These are phyloP conservation scores for Metaphire vulgaris DNA, from an alignment of 1,140 invertebrate species.

Conservation along the genomic window DNA sequence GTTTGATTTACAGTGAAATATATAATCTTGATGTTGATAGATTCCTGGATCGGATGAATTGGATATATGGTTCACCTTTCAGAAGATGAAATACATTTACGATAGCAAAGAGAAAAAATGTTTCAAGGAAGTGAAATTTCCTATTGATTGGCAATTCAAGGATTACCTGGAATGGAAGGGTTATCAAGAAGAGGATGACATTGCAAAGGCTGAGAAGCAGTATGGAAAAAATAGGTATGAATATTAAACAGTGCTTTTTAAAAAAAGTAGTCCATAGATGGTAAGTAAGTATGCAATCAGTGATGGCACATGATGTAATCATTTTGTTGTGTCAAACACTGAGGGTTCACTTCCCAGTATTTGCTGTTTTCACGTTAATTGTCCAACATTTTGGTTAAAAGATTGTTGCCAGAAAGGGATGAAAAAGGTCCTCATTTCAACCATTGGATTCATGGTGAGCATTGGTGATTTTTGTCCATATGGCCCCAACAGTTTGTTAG, in stretches of 20 bases:
- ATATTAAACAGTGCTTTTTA: background rate
- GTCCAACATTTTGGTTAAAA: background rate
- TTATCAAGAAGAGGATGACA: conserved; percentile 70
- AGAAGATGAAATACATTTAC: conserved; percentile 94
- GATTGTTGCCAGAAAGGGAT: background rate
- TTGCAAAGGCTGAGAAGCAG: conserved; percentile 65
- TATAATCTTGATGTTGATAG: too few relatives aligned
- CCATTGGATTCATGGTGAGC: too few relatives aligned
- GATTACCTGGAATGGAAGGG: conserved; percentile 81
- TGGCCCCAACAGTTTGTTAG: too few relatives aligned
- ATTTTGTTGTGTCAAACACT: background rate
- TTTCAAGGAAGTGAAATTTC: conserved; percentile 76
- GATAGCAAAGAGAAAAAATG: conserved; percentile 65
- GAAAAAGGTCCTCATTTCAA: too few relatives aligned
- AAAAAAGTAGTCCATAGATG: background rate
- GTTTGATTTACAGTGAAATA: too few relatives aligned
- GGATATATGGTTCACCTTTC: conserved; percentile 69
- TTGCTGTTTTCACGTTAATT: background rate
- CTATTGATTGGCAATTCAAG: conserved; percentile 63
- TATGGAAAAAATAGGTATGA: conserved; percentile 84
- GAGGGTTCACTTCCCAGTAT: background rate
- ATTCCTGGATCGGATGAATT: conserved; percentile 35
- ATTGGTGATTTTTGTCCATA: too few relatives aligned
- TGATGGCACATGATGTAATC: background rate
- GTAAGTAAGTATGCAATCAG: background rate